Conservation (phyloP, 1,140 invertebrate species). For the Gyrodactylus bullatarudis region DNA sequence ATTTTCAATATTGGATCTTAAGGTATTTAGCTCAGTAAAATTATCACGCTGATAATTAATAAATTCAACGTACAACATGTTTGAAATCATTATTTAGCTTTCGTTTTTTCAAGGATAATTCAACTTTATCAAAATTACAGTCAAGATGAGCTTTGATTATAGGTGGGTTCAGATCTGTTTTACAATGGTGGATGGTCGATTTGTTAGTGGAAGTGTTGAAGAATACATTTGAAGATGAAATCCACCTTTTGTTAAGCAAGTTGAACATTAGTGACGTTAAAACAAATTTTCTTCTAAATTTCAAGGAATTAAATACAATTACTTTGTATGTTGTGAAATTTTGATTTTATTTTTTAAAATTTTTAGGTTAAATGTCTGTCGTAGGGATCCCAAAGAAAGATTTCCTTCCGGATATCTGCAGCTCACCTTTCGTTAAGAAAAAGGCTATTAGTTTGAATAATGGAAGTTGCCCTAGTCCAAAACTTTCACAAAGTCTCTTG, state of each 20-base stretch:
- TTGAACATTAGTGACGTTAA: neutral
- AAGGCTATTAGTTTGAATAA: neutral
- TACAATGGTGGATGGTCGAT: neutral
- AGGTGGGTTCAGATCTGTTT: neutral
- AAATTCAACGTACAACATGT: neutral
- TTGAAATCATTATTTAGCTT: neutral
- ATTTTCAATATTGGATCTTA: neutral
- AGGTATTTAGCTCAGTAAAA: neutral
- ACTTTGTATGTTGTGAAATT: neutral
- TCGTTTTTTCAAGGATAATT: neutral
- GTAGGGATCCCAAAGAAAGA: neutral
- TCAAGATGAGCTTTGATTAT: neutral
- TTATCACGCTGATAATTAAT: no score
- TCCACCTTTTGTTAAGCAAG: neutral
- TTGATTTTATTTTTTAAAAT: neutral
- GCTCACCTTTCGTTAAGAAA: neutral
- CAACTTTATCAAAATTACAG: neutral
- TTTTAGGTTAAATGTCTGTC: neutral
- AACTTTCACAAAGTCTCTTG: neutral
- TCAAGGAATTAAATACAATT: neutral
- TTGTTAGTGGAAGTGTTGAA: no score
- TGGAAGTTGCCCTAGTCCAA: neutral
- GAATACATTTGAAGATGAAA: neutral
- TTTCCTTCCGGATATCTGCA: neutral
- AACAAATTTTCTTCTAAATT: neutral